Base-by-base conservation (phyloP, 2,888 invertebrate genomes). In the Chouioia cunea region DNA sequence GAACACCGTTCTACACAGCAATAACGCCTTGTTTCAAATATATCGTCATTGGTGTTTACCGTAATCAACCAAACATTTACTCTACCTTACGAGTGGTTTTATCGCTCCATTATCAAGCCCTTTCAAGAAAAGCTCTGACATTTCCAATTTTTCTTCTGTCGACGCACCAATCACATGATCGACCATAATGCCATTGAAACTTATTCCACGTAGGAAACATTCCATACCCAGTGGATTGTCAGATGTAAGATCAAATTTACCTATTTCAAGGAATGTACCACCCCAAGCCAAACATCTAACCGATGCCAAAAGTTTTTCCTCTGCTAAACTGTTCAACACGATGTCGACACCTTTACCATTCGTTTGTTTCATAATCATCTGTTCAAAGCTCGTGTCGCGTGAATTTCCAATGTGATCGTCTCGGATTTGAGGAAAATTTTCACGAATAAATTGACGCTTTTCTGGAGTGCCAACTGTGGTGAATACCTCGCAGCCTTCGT, bases 241-340 rank as follows among this genome's bases (percentile, higher is more conserved):
- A 67, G 87, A 88, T 0, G 91, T 89, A 4, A 95, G 86, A 85
- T 96, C 95, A 79, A 91, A 93, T 86, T 95, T 96, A 54, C 96
- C 95, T 73, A 96, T 95, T 86, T 96, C 95, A 59, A 95, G 83
- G 85, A 96, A 96, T 69, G 91, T 87, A 12, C 95, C 92, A 0
- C 88, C 86, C 2, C 77, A 76, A 0, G 88, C 89, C 12, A 92
- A 82, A 76, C 92, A 92, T 2, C 91, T 86, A 0, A 91, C 83
- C 0, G 91, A 91, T 0, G 91, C 93, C 79, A 90, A 89, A 0
- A 97, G 88, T 85, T 97, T 97, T 56, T 98, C 97, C 80, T 96
- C 97, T 0, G 97, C 91, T 53, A 99, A 96, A 86, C 15, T 98
- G 67, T 99, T 99, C 8, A 99, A 88, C 0, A 98, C 93, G 64